A percentile compares a stretch with the other conserved stretches of the same genome.
Conservation (phyloP, 2,113 vertebrate species). For the Notarius lentiginosus region DNA sequence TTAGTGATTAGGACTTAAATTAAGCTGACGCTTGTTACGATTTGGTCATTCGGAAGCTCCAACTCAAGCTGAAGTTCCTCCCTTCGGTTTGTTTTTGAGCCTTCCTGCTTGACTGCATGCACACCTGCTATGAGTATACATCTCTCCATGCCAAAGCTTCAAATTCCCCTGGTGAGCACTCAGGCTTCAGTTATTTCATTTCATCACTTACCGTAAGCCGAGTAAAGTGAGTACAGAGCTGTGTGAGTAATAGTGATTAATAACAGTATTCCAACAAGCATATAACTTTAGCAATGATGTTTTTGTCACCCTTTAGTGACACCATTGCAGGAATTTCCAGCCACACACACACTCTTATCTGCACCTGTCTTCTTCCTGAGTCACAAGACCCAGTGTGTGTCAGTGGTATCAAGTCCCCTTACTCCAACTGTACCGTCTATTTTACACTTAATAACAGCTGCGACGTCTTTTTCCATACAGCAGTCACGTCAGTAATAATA, state of each 20-base stretch:
- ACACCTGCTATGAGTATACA: background rate
- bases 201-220: background rate
- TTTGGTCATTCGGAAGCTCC: background rate
- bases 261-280: background rate
- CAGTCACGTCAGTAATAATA: background rate
- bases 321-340: background rate
- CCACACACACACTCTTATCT: constrained; percentile 22
- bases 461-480: background rate
- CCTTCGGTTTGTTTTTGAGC: background rate
- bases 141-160: too few relatives aligned
- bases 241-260: background rate
- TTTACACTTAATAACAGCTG: constrained; percentile 10
- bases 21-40: too few relatives aligned
- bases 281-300: background rate
- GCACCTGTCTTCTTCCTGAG: constrained; percentile 25
- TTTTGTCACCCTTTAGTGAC: background rate
- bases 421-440: background rate
- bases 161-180: background rate
- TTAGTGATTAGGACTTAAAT: background rate
- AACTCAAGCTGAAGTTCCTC: background rate
- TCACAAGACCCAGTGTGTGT: constrained; percentile 31
- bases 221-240: background rate
- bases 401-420: background rate
- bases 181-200: background rate
- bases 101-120: background rate